Evolutionary conservation across 1,140 invertebrate species (phyloP).

Genomic region (Pseudomyrmex dendroicus): DNA sequence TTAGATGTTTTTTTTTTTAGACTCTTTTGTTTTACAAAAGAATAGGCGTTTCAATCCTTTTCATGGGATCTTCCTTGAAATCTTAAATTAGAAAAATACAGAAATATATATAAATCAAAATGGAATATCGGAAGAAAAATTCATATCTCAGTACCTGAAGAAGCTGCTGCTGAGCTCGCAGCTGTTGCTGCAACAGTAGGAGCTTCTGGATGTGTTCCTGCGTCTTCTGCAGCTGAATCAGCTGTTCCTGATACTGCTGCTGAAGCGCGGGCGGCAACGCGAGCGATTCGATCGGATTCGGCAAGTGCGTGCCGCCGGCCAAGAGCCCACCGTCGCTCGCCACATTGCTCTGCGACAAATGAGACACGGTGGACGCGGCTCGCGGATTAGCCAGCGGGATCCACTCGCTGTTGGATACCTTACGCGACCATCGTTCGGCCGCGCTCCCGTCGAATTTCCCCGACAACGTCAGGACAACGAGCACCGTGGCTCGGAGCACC

Average conservation of each 20-base stretch:
- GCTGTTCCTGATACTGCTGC: conserved; percentile 82
- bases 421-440: conserved; percentile 82
- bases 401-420: conserved; percentile 83
- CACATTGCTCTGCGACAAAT: conserved; percentile 44
- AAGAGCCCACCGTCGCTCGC: not conserved
- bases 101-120: too few species aligned
- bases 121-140: too few species aligned
- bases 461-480: conserved; percentile 66
- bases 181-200: conserved; percentile 80
- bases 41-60: too few species aligned
- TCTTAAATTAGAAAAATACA: not conserved
- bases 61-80: too few species aligned
- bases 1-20: too few species aligned
- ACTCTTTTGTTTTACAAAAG: too few species aligned
- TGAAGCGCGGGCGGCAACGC: conserved; percentile 79
- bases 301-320: not conserved
- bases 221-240: conserved; percentile 82
- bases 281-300: conserved; percentile 67
- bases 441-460: conserved; percentile 38
- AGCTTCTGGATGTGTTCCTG: conserved; percentile 83
- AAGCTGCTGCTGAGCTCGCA: conserved; percentile 80
- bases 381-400: conserved; percentile 80
- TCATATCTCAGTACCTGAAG: conserved; percentile 74
- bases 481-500: conserved; percentile 40
- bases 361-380: conserved; percentile 54